These are phyloP conservation scores for Ceyx melanurus DNA, from an alignment of 2,113 vertebrate species.

Conservation along the genomic window DNA sequence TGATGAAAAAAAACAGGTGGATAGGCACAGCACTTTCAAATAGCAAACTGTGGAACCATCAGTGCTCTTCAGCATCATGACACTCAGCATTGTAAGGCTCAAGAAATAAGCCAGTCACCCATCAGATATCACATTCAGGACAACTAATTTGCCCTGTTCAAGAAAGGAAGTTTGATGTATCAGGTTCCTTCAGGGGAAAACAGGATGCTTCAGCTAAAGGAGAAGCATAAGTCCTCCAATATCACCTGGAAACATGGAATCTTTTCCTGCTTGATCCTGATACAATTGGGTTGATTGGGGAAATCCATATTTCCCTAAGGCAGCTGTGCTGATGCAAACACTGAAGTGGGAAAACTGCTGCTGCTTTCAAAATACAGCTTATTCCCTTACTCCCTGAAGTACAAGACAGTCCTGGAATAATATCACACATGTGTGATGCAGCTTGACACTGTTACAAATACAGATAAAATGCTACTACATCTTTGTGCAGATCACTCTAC, in stretches of 20 bases:
- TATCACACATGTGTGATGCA: background rate
- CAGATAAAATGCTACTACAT: background rate
- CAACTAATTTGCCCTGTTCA: background rate
- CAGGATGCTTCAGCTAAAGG: background rate
- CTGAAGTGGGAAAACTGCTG: background rate
- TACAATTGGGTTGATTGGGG: background rate
- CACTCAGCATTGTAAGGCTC: background rate
- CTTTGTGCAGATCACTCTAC: background rate
- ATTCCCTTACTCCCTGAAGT: background rate
- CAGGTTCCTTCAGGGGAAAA: background rate
- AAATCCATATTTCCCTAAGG: background rate
- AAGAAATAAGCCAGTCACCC: background rate
- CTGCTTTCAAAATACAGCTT: background rate
- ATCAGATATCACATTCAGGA: background rate
- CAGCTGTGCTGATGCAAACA: background rate
- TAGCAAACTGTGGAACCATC: background rate
- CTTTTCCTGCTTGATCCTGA: background rate
- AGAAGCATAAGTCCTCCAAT: background rate
- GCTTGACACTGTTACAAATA: background rate
- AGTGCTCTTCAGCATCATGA: background rate
- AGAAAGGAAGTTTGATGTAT: background rate
- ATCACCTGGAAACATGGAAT: background rate
- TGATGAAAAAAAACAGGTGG: background rate
- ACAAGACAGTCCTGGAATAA: background rate
- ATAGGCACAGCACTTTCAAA: background rate